Percentiles rank a stretch among this genome's conserved stretches.
These are phyloP conservation scores for Melinaea menophilus DNA, from an alignment of 2,888 invertebrate species.

Conservation along the genomic window DNA sequence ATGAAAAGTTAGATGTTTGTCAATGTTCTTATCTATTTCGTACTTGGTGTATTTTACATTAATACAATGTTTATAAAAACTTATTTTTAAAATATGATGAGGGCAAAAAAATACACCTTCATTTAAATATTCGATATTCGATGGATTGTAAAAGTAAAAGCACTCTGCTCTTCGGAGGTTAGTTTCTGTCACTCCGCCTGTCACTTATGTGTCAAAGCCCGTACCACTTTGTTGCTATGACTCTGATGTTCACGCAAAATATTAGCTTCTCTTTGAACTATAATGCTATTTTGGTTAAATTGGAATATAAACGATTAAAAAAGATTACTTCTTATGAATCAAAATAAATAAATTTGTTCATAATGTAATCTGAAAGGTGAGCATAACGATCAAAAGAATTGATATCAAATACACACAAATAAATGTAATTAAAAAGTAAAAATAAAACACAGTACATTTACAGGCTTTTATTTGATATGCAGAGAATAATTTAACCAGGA, in stretches of 20 bases:
- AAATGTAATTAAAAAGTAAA: slow-evolving; percentile 3
- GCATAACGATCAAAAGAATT: background rate
- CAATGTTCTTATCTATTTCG: too few species aligned
- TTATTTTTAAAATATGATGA: slow-evolving; percentile 24
- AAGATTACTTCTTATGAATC: too few species aligned
- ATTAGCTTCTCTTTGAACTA: slow-evolving; percentile 8
- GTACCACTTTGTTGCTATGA: slow-evolving; percentile 30
- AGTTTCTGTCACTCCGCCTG: slow-evolving; percentile 59
- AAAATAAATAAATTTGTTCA: background rate
- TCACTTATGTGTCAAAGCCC: slow-evolving; percentile 62
- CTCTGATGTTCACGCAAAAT: slow-evolving; percentile 19
- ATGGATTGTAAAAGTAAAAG: slow-evolving; percentile 61
- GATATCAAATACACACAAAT: background rate
- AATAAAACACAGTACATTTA: background rate
- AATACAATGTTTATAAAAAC: slow-evolving; percentile 35
- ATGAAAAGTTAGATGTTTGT: too few species aligned
- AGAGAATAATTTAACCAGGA: too few species aligned
- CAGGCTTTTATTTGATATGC: too few species aligned
- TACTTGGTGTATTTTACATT: too few species aligned
- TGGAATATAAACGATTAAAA: too few species aligned
- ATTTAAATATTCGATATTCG: slow-evolving; percentile 64
- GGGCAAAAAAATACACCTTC: slow-evolving; percentile 43
- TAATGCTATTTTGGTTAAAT: background rate
- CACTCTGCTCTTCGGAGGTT: slow-evolving; percentile 45
- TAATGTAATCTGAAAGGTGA: background rate